Evolutionary conservation across 2,113 vertebrate species (phyloP), one percentile per base, ranked within the genome.

Genomic region (Struthio camelus): DNA sequence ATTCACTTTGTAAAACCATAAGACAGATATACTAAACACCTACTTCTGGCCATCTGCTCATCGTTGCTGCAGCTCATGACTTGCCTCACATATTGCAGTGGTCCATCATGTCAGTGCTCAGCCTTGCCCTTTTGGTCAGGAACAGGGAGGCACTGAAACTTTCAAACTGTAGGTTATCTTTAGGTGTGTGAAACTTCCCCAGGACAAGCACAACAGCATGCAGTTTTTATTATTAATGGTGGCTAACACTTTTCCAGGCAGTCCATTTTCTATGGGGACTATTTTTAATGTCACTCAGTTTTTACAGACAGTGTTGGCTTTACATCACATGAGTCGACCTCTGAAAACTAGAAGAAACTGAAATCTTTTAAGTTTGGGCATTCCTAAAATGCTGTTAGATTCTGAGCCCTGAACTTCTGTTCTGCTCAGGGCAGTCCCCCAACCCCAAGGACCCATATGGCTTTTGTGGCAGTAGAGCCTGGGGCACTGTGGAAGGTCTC

Each of bases 191-290:
- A 38, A 71, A 5, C 27, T 14, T 14, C 42, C 34, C 30, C 44
- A 62, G 40, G 10, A 23, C 0, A 1, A 17, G 38, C 1, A 4
- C 14, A 51, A 42, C 40, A 67, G 25, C 2, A 0, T 13, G 9
- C 5, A 72, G 36, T 0, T 71, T 91, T 59, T 79, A n/a, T 73
- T 85, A 8, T 38, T 65, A 12, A 18, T 69, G 53, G 53, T 24
- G 44, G 44, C 27, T 48, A 87, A 22, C 11, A 11, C 9, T 65
- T 80, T 85, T 79, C 89, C 73, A 81, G 25, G 72, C 80, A 75
- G 17, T 10, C n/a, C 53, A 34, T 56, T 36, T 51, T 42, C 79
- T 64, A 20, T 0, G 0, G 46, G 80, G 27, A 78, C 93, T 38
- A 7, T 75, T 86, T 91, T 90, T 40, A 85, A 56, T 10, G 23